Percentiles rank a stretch among this genome's conserved stretches.
Conservation (phyloP, 2,797 vertebrate genomes). For the Scleropages formosus region DNA sequence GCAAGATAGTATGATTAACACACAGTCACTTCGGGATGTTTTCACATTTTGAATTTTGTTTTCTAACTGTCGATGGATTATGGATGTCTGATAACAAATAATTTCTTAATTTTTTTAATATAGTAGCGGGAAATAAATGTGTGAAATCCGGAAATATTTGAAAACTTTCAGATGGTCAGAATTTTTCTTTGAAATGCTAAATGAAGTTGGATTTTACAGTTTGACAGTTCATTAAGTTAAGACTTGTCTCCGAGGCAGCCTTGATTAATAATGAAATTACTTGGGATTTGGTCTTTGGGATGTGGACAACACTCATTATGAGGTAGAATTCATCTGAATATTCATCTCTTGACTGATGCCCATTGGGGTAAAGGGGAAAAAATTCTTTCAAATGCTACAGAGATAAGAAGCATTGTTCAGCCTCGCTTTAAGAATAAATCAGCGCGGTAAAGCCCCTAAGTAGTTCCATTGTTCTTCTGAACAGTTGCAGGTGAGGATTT, state of each 20-base stretch:
- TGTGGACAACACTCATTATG: not conserved
- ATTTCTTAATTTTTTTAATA: too few species aligned
- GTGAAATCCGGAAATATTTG: too few species aligned
- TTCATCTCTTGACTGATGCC: not conserved
- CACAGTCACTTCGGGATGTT: too few species aligned
- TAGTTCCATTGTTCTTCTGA: not conserved
- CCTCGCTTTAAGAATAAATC: conserved; percentile 3
- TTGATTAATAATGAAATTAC: conserved; percentile 9
- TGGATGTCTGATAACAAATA: too few species aligned
- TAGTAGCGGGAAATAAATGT: too few species aligned
- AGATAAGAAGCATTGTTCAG: not conserved
- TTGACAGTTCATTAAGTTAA: conserved; percentile 7
- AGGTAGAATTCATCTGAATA: not conserved
- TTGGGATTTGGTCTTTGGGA: not conserved
- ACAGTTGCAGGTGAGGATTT: conserved; percentile 9
- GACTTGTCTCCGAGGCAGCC: not conserved
- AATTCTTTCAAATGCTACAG: not conserved
- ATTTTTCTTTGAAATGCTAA: too few species aligned
- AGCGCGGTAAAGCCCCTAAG: not conserved
- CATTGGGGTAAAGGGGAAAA: not conserved
- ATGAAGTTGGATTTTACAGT: not conserved
- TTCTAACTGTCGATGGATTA: too few species aligned
- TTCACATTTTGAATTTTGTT: too few species aligned
- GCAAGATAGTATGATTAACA: too few species aligned
- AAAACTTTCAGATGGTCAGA: too few species aligned